A percentile compares a stretch with the other conserved stretches of the same genome.
phyloP scores from a whole-genome alignment of 2,113 vertebrate species.

The Brienomyrus brachyistius region DNA sequence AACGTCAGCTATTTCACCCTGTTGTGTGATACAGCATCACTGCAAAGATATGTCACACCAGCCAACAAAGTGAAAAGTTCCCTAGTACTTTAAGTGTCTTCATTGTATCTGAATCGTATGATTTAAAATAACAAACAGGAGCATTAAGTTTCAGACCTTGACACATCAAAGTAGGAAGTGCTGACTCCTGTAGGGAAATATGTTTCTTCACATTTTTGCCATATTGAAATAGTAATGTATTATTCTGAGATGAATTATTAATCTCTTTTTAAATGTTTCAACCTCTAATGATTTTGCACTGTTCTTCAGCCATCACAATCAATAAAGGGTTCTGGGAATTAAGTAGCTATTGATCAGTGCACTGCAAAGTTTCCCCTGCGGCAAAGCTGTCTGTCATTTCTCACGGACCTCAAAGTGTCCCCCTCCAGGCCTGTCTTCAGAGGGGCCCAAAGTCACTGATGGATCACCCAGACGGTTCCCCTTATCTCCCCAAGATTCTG shows the following conservation, averaged over 20 bases:
- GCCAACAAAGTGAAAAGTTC: neutral
- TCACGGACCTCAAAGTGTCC: neutral
- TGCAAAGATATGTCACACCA: neutral
- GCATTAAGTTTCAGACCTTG: neutral
- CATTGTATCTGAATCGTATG: neutral
- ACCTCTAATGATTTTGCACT: conserved; percentile 28
- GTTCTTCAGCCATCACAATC: conserved; percentile 30
- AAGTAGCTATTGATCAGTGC: conserved; percentile 42
- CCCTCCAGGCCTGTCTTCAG: neutral
- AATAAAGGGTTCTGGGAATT: conserved; percentile 39
- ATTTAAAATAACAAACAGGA: neutral
- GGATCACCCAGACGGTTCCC: conserved; percentile 26
- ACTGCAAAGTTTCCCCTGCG: conserved; percentile 18
- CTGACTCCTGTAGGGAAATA: neutral
- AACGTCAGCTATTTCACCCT: neutral
- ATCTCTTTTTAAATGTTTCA: conserved; percentile 35
- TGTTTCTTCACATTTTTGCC: neutral
- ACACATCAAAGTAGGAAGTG: neutral
- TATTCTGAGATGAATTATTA: conserved; percentile 23
- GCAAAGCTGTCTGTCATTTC: conserved; percentile 20
- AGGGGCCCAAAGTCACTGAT: conserved; percentile 21
- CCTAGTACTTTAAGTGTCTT: neutral
- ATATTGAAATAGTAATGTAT: conserved; percentile 24
- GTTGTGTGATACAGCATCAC: neutral
- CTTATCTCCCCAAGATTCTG: conserved; percentile 31